Conservation (phyloP, 2,113 vertebrate species). For the Picathartes gymnocephalus region DNA sequence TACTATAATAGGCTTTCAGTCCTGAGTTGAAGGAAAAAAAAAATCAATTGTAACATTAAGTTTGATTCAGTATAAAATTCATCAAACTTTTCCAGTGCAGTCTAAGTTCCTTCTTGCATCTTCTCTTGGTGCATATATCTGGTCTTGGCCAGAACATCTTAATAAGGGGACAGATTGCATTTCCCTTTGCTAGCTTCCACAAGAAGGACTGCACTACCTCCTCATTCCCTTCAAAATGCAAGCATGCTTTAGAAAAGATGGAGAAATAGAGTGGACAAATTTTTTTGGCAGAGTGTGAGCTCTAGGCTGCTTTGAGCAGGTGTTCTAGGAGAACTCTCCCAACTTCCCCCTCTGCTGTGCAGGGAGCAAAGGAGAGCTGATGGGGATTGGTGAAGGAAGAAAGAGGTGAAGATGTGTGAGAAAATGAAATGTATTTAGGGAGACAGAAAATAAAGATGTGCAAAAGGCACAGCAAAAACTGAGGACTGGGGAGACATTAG, state of each 20-base stretch:
- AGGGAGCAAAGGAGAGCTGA: not conserved
- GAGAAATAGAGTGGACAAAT: not conserved
- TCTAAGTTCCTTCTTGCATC: not conserved
- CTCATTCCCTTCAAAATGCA: not conserved
- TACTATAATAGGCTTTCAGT: slow-evolving; percentile 27
- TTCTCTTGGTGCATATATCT: not conserved
- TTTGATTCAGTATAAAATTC: slow-evolving; percentile 38
- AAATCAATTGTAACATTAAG: slow-evolving; percentile 31
- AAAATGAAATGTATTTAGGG: not conserved
- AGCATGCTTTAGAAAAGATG: not conserved
- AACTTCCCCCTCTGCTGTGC: too few relatives aligned
- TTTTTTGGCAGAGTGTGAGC: not conserved
- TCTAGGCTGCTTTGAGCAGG: not conserved
- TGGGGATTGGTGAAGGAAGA: not conserved
- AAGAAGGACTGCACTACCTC: not conserved
- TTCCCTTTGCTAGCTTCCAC: not conserved
- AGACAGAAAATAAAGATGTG: not conserved
- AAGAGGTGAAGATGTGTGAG: not conserved
- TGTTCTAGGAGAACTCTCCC: not conserved
- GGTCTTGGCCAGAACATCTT: not conserved
- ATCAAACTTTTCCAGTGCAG: not conserved
- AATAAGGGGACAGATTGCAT: not conserved
- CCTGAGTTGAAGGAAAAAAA: slow-evolving; percentile 7
- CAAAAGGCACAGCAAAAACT: fast-evolving
- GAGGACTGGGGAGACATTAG: not conserved